Conservation (phyloP, 2,113 vertebrate species). For the rabbit (Oryctolagus cuniculus) region mOryCun1.1 NC_091445.1:12760501-12761000, state of each 20-base stretch:
- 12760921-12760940: too few species aligned
- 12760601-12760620: constrained; percentile 11
- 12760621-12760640: neutral
- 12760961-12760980: too few species aligned
- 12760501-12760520: constrained; percentile 28
- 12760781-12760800: constrained; percentile 27
- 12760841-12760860: constrained; percentile 30
- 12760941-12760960: too few species aligned
- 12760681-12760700: neutral
- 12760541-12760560: neutral
- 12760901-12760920: too few species aligned
- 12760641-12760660: neutral
- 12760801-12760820: neutral
- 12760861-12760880: neutral
- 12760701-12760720: neutral
- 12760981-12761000: too few species aligned
- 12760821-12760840: neutral
- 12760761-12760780: constrained; percentile 16
- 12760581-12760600: neutral
- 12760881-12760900: neutral
- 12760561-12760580: constrained; percentile 38
- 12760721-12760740: constrained; percentile 16
- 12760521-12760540: neutral
- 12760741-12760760: neutral
- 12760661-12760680: neutral